These are phyloP conservation scores for Heterocephalus glaber DNA, from an alignment of 2,113 vertebrate genomes.

Conservation along the genomic window DNA sequence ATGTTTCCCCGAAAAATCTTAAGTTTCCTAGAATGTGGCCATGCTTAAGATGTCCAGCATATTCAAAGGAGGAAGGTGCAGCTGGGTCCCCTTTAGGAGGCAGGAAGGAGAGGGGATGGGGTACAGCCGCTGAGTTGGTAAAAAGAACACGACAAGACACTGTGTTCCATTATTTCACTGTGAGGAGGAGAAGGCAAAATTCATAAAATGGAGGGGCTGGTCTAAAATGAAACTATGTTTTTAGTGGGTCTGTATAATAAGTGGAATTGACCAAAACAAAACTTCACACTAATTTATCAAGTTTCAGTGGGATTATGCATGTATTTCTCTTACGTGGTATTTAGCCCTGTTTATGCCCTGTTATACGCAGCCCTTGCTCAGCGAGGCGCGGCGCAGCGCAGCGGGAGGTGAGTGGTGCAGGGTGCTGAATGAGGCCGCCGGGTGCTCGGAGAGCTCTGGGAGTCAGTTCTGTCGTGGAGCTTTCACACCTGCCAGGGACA, in stretches of 20 bases:
- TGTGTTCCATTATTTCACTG: not conserved
- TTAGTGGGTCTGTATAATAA: not conserved
- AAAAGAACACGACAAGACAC: not conserved
- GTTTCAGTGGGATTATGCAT: not conserved
- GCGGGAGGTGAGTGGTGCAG: not conserved
- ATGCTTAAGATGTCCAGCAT: not conserved
- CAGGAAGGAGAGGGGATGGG: not conserved
- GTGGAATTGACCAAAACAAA: not conserved
- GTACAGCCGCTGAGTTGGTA: not conserved
- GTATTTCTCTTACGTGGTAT: not conserved
- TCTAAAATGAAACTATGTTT: not conserved
- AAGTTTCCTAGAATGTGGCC: not conserved
- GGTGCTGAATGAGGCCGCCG: not conserved
- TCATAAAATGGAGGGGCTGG: not conserved
- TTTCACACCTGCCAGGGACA: not conserved
- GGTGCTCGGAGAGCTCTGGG: not conserved
- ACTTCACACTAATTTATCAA: not conserved
- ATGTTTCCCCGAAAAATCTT: not conserved
- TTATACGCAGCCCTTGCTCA: not conserved
- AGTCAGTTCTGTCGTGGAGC: not conserved
- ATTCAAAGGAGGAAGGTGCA: rapidly evolving
- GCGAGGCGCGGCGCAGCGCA: not conserved
- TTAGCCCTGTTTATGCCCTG: not conserved
- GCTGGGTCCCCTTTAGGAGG: not conserved
- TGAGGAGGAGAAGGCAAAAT: not conserved